phyloP scores from a whole-genome alignment of 2,113 vertebrate genomes.

The Aegotheles bennettii region DNA sequence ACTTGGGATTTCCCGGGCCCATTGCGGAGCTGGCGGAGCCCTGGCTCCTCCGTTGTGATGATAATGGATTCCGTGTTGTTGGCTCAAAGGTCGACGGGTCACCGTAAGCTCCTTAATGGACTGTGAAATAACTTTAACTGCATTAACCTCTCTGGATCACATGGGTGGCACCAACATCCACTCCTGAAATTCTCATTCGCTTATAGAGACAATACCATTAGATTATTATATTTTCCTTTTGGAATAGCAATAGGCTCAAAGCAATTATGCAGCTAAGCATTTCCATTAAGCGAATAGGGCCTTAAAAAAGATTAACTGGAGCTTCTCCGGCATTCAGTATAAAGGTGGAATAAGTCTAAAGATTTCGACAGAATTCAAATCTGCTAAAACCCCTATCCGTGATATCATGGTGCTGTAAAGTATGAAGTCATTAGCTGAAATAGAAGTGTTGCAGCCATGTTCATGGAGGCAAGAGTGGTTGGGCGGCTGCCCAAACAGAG shows the following conservation, averaged over 20 bases:
- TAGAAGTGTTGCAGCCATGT: neutral
- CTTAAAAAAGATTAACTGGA: conserved; percentile 82
- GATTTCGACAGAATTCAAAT: conserved; percentile 63
- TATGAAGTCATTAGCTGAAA: conserved; percentile 19
- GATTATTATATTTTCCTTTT: conserved; percentile 88
- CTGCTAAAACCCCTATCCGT: conserved; percentile 30
- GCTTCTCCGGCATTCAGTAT: conserved; percentile 39
- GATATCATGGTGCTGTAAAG: conserved; percentile 27
- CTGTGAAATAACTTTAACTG: conserved; percentile 99
- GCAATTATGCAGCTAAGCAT: conserved; percentile 83
- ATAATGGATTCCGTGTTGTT: conserved; percentile 99
- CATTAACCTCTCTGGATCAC: conserved; percentile 98
- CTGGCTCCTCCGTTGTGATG: conserved; percentile 91
- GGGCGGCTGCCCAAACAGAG: neutral
- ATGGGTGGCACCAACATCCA: conserved; percentile 85
- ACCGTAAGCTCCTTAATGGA: conserved; percentile 99
- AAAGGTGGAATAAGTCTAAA: conserved; percentile 47
- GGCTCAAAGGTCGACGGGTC: conserved; percentile 92
- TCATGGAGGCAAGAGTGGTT: neutral
- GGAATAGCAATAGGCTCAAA: conserved; percentile 78
- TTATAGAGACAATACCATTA: conserved; percentile 89
- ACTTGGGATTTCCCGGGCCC: conserved; percentile 87
- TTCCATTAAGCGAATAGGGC: conserved; percentile 80
- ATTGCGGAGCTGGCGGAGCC: conserved; percentile 83
- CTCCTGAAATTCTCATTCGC: conserved; percentile 86